These are phyloP conservation scores for Bucco capensis DNA, from an alignment of 2,113 vertebrate genomes.

Conservation along the genomic window DNA sequence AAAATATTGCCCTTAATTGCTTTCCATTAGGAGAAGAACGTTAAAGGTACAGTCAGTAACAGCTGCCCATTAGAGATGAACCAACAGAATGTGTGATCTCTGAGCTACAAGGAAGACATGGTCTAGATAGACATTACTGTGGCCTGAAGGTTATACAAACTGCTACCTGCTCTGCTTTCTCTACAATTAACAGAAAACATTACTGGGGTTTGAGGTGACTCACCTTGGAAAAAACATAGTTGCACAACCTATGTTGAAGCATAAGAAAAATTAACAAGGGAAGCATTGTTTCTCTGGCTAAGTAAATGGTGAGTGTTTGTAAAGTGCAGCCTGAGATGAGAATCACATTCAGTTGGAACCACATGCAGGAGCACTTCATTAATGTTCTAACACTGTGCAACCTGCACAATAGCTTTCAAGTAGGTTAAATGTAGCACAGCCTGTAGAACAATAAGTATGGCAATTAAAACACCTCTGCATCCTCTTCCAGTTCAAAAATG, in stretches of 20 bases:
- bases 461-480: neutral
- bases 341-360: neutral
- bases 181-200: neutral
- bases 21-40: neutral
- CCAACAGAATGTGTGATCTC: neutral
- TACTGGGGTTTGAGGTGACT: neutral
- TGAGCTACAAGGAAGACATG: neutral
- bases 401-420: neutral
- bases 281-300: neutral
- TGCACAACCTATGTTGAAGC: neutral
- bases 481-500: neutral
- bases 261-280: neutral
- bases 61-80: neutral
- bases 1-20: constrained; percentile 10
- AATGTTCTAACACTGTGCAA: neutral
- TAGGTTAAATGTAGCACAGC: constrained; percentile 33
- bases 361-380: constrained; percentile 9
- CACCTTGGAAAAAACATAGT: neutral
- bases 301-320: neutral
- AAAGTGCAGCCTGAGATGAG: neutral
- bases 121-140: neutral
- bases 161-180: neutral
- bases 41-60: neutral
- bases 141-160: neutral
- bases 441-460: neutral